Evolutionary conservation across 2,888 invertebrate species (phyloP), one percentile per base, ranked within the genome.

Genomic region (Drosophila fungiperda): DNA sequence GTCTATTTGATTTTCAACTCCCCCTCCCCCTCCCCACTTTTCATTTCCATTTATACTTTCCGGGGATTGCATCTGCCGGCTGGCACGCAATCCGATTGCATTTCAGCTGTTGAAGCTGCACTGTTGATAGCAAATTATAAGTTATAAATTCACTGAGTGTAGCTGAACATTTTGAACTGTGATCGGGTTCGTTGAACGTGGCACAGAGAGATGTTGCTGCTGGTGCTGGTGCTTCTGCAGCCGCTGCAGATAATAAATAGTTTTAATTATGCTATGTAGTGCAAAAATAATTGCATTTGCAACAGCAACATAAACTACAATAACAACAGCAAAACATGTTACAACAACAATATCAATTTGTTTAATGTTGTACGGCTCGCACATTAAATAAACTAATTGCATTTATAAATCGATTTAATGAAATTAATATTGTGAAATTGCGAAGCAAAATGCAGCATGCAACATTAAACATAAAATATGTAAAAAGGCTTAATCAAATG

Each of bases 331-430:
- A 42, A 3, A 45, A 12, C 45, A 23, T n/a, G 29, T 29, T 29
- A 23, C 7, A 7, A 20, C 23, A 23, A 20, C 12, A 45, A 15
- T 4, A 45, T 20, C 66, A 78, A 68, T 67, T 74, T 61, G 50
- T 26, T 75, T 58, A 63, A 76, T 68, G 48, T 53, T 32, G 17
- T 61, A 55, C 61, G 40, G 29, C 45, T 49, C 42, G 58, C 78
- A 80, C 33, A 68, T 83, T 75, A 74, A 71, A 73, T 70, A 67
- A 69, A 73, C 15, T 87, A 87, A 89, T 87, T 82, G 83, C 85
- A 80, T 84, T 78, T 78, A 74, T 81, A 79, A 82, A 89, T 82
- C 83, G 76, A 79, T 87, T 87, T 79, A 76, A 87, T 87, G 66
- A 77, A 82, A 89, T 82, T 82, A 82, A 76, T 76, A 64, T 72